Percentiles rank a stretch among this genome's conserved stretches.
Evolutionary conservation across 2,888 invertebrate species (phyloP).

Genomic region (Cheilosia pagana): DNA sequence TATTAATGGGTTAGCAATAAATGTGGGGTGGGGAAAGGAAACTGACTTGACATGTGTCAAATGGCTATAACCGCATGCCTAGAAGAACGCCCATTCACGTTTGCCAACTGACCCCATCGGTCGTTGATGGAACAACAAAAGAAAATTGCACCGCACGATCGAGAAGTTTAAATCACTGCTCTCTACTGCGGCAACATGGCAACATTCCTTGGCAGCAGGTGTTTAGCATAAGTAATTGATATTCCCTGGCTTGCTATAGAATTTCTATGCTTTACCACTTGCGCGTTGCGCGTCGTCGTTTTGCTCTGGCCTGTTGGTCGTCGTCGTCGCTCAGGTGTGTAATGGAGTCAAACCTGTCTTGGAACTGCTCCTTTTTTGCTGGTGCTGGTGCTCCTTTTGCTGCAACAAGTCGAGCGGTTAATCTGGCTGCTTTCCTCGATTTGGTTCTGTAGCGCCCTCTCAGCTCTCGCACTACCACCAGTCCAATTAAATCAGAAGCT

Average conservation of each 20-base stretch:
- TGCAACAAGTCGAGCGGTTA: constrained; percentile 73
- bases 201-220: constrained; percentile 83
- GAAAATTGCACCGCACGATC: constrained; percentile 72
- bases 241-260: constrained; percentile 78
- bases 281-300: constrained; percentile 43
- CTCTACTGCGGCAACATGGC: constrained; percentile 66
- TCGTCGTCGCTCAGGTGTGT: constrained; percentile 60
- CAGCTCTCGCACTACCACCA: constrained; percentile 60
- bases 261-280: constrained; percentile 66
- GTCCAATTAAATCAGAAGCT: constrained; percentile 74
- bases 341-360: constrained; percentile 71
- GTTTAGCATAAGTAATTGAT: constrained; percentile 84
- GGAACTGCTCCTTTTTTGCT: constrained; percentile 75
- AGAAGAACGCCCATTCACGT: constrained; percentile 62
- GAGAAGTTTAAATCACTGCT: constrained; percentile 68
- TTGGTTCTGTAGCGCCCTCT: constrained; percentile 66
- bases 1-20: constrained; percentile 53
- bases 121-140: constrained; percentile 59
- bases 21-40: constrained; percentile 51
- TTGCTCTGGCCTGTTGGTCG: constrained; percentile 28
- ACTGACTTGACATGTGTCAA: constrained; percentile 64
- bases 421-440: constrained; percentile 65
- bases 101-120: constrained; percentile 53
- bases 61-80: constrained; percentile 54
- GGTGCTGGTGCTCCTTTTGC: constrained; percentile 48